These are phyloP conservation scores for Tachycineta bicolor DNA, from an alignment of 2,113 vertebrate species.

Conservation along the genomic window DNA sequence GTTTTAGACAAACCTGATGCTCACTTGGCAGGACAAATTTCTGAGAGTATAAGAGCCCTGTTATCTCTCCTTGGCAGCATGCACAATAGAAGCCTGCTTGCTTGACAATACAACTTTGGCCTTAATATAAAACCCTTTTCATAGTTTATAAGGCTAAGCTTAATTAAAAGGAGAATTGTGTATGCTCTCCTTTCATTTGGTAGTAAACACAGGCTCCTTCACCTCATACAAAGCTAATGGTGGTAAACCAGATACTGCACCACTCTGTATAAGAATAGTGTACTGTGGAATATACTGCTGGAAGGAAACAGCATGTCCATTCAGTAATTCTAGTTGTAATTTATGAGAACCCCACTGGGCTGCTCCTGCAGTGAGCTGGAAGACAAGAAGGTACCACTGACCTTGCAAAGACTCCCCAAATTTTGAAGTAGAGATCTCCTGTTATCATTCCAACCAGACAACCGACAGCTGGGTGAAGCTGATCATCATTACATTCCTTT, in stretches of 20 bases:
- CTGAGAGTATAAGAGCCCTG: constrained; percentile 24
- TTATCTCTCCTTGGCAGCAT: constrained; percentile 55
- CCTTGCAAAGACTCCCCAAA: background rate
- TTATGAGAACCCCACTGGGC: background rate
- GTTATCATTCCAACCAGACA: background rate
- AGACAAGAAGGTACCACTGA: background rate
- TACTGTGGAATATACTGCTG: background rate
- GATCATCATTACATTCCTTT: background rate
- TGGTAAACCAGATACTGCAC: background rate
- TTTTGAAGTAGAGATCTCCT: background rate
- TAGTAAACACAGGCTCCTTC: constrained; percentile 46
- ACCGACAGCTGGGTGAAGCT: background rate
- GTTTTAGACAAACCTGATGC: constrained; percentile 47
- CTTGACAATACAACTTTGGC: constrained; percentile 15
- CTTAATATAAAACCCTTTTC: constrained; percentile 34
- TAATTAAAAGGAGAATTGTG: constrained; percentile 60
- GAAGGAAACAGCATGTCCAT: background rate
- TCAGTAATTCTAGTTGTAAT: background rate
- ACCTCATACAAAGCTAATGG: constrained; percentile 26
- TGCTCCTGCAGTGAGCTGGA: background rate
- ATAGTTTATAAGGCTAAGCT: constrained; percentile 23
- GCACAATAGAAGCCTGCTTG: constrained; percentile 35
- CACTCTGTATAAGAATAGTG: background rate
- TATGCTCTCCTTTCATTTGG: constrained; percentile 39
- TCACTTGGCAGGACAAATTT: constrained; percentile 54